Percentiles rank a stretch among this genome's conserved stretches.
Conservation (phyloP, 1,140 invertebrate genomes). For the Megathymus violae region DNA sequence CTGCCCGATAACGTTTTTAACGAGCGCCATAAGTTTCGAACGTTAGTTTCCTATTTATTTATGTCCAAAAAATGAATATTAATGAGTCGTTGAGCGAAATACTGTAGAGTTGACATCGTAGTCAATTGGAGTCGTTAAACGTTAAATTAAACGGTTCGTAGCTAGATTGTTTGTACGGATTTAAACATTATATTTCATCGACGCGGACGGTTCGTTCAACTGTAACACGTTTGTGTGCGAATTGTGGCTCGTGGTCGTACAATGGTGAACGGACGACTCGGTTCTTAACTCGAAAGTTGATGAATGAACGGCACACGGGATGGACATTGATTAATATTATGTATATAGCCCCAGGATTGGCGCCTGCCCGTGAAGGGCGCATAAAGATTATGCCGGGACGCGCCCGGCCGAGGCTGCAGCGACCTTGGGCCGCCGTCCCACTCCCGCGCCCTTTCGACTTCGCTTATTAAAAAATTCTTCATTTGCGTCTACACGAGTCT, state of each 20-base stretch:
- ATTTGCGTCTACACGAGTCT: conserved; percentile 40
- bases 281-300: conserved; percentile 31
- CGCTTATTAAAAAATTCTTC: conserved; percentile 39
- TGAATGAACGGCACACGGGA: conserved; percentile 37
- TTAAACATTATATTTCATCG: conserved; percentile 9
- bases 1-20: conserved; percentile 31
- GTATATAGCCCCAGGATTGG: conserved; percentile 7
- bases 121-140: conserved; percentile 1
- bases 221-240: conserved; percentile 3
- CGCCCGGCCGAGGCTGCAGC: conserved; percentile 57
- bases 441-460: conserved; percentile 32
- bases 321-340: conserved; percentile 47
- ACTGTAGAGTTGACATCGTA: conserved; percentile 4
- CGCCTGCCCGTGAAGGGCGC: conserved; percentile 48
- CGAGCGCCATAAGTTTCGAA: conserved; percentile 27
- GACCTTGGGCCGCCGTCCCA: conserved; percentile 71
- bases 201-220: conserved; percentile 6
- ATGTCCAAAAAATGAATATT: conserved; percentile 22
- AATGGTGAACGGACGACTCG: conserved; percentile 1
- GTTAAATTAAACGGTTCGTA: conserved; percentile 6
- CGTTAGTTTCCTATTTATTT: conserved; percentile 19
- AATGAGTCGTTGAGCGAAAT: conserved; percentile 9
- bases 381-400: conserved; percentile 44
- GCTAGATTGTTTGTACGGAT: neutral
- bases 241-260: conserved; percentile 10